Percentiles rank a stretch among this genome's conserved stretches.
Conservation (phyloP, 1,140 invertebrate species). For the Papilio helenus region DNA sequence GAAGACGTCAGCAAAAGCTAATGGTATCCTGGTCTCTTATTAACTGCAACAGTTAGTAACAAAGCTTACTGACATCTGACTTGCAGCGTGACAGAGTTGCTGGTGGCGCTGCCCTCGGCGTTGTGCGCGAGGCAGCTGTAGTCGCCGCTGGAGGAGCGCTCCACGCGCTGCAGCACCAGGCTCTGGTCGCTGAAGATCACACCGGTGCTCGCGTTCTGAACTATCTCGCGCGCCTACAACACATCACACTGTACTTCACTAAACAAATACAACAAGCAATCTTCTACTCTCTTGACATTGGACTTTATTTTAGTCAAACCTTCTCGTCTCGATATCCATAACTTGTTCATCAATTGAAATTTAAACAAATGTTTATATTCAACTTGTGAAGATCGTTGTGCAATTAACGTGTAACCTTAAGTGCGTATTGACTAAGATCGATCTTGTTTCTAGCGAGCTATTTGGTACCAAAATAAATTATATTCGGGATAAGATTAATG, state of each 20-base stretch:
- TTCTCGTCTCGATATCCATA: too few relatives aligned
- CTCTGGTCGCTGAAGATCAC: constrained; percentile 90
- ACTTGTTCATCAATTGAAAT: too few relatives aligned
- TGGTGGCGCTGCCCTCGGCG: constrained; percentile 87
- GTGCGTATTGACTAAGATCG: too few relatives aligned
- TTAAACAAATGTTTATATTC: too few relatives aligned
- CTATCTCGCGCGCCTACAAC: constrained; percentile 85
- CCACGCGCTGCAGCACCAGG: constrained; percentile 89
- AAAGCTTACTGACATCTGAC: constrained; percentile 88
- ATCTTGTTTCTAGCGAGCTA: too few relatives aligned
- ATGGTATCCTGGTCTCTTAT: background rate
- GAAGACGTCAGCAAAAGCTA: too few relatives aligned
- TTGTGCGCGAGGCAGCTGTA: constrained; percentile 90
- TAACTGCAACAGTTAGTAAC: background rate
- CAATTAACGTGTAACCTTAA: too few relatives aligned
- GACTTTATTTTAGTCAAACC: too few relatives aligned
- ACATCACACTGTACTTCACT: background rate
- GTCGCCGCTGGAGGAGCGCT: constrained; percentile 86
- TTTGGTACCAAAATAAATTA: background rate
- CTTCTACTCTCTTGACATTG: too few relatives aligned
- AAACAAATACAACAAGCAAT: too few relatives aligned
- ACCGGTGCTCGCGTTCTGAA: constrained; percentile 87
- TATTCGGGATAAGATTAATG: background rate
- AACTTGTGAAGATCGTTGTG: too few relatives aligned
- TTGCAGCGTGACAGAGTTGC: constrained; percentile 87